Conservation (phyloP, 2,797 vertebrate species). For the Clarias fuscus region DNA sequence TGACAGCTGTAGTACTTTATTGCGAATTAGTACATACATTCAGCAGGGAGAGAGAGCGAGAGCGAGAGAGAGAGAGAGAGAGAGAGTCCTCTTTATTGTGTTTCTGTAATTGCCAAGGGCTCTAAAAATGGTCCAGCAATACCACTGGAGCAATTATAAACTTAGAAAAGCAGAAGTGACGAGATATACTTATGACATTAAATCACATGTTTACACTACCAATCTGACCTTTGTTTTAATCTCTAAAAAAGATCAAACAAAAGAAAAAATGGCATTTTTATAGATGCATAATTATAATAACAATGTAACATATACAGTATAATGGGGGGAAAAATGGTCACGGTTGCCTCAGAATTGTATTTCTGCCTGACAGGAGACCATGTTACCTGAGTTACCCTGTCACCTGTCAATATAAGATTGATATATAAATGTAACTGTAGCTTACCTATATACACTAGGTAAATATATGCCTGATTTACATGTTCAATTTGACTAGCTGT, state of each 20-base stretch:
- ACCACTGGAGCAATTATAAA: constrained; percentile 89
- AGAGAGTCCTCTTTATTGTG: constrained; percentile 85
- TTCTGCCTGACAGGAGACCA: neutral
- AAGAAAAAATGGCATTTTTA: neutral
- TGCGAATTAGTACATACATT: constrained; percentile 99
- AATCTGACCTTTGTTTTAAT: constrained; percentile 61
- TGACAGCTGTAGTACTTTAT: constrained; percentile 99
- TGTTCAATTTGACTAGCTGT: too few species aligned
- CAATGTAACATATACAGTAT: too few species aligned
- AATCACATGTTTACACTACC: constrained; percentile 76
- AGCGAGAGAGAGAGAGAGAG: constrained; percentile 37
- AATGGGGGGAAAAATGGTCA: neutral
- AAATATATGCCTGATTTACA: too few species aligned
- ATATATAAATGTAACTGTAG: too few species aligned
- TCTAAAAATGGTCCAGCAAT: constrained; percentile 87
- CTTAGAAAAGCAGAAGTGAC: constrained; percentile 86
- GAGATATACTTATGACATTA: constrained; percentile 84
- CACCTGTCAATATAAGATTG: neutral
- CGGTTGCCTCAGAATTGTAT: neutral
- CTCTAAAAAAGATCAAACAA: neutral
- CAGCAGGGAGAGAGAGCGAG: constrained; percentile 68
- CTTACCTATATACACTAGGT: too few species aligned
- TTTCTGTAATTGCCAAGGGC: constrained; percentile 94
- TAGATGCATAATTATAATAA: neutral
- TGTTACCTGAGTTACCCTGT: neutral